Conservation (phyloP, 2,888 invertebrate genomes). For the Lasius platythorax region DNA sequence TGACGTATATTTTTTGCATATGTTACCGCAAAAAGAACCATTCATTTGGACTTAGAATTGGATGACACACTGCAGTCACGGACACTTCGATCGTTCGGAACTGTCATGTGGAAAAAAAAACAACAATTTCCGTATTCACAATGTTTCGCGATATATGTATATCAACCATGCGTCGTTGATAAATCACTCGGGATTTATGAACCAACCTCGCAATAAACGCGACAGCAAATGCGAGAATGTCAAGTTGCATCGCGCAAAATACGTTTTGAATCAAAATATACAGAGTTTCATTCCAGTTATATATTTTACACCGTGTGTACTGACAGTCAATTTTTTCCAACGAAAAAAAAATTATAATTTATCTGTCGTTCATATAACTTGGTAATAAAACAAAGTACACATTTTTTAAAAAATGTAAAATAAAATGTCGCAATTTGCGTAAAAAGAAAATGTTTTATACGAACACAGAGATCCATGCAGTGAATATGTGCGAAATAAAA, state of each 20-base stretch:
- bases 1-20: background rate
- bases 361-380: background rate
- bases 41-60: conserved; percentile 20
- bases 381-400: background rate
- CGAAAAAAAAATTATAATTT: conserved; percentile 11
- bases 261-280: conserved; percentile 29
- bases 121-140: conserved; percentile 10
- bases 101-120: conserved; percentile 38
- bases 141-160: conserved; percentile 33
- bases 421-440: background rate
- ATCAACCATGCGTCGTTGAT: conserved; percentile 40
- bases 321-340: background rate
- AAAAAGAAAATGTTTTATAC: background rate
- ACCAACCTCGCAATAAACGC: conserved; percentile 25
- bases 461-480: background rate
- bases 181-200: conserved; percentile 56
- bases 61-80: conserved; percentile 23
- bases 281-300: background rate
- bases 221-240: conserved; percentile 29
- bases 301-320: conserved; percentile 5
- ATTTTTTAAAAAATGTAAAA: background rate
- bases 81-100: conserved; percentile 38
- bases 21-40: background rate
- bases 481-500: background rate
- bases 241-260: conserved; percentile 23